Evolutionary conservation across 2,888 invertebrate species (phyloP), one percentile per base, ranked within the genome.

Genomic region (Diabrotica balteata): DNA sequence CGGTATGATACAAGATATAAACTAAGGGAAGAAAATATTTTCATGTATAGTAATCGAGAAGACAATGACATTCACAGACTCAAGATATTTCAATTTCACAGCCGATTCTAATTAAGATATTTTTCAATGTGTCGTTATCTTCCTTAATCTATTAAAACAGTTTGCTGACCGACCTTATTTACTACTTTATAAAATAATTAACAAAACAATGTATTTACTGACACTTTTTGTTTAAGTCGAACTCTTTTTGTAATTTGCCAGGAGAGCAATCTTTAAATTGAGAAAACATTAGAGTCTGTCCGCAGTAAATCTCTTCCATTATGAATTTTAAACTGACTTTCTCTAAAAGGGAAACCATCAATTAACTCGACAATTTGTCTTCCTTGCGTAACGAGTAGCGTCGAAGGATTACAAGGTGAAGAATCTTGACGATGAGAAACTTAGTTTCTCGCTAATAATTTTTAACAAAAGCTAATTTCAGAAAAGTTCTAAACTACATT

Each of bases 241-340:
- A 32, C 32, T 5, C 32, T 7, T 17, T 52, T 32, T 52, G 22
- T 10, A 52, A 52, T 52, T 52, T 22, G 32, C 17, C 52, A 22
- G 42, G 7, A 54, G 43, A 7, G 43, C 9, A 43, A 54, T 43
- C 42, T 54, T 54, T n/a, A 42, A 54, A 54, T 54, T 54, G 54
- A 54, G 43, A 54, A 32, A 43, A 54, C 54, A 54, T 54, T 43
- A 10, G 42, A 44, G 54, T 54, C 52, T 43, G 32, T 54, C 43
- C 54, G n/a, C 54, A 54, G 54, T 54, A 54, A 54, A 54, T 54
- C 54, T 32, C 42, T n/a, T 10, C 54, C n/a, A n/a, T 54, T 54
- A 54, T 54, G 54, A 54, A 54, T 54, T 54, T 54, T 54, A 54
- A 54, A 54, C 54, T 54, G 54, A 54, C 54, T 54, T 54, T 54